A percentile compares a stretch with the other conserved stretches of the same genome.
Evolutionary conservation across 2,888 invertebrate genomes (phyloP).

Genomic region (Slavum lentiscoides): DNA sequence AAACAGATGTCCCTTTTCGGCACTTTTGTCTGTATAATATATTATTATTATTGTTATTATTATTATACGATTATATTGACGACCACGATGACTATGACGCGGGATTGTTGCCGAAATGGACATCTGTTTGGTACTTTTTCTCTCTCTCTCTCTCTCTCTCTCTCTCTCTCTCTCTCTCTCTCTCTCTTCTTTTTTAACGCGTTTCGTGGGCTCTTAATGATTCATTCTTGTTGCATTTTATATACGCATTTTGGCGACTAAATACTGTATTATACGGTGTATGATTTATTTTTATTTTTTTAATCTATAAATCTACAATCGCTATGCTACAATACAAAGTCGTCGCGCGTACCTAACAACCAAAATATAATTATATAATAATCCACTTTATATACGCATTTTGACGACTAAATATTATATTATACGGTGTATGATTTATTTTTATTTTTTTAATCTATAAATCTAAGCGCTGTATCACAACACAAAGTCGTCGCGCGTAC

Average conservation of each 20-base stretch:
- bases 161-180: too few species aligned
- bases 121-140: constrained; percentile 36
- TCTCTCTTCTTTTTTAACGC: not conserved
- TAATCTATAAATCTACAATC: too few species aligned
- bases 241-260: too few species aligned
- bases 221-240: not conserved
- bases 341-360: too few species aligned
- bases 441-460: too few species aligned
- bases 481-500: too few species aligned
- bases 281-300: not conserved
- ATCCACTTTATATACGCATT: not conserved
- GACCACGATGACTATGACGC: not conserved
- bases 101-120: constrained; percentile 26
- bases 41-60: too few species aligned
- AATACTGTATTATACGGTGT: not conserved
- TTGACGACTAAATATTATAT: too few species aligned
- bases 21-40: constrained; percentile 32
- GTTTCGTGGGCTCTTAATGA: not conserved
- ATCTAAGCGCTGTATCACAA: too few species aligned
- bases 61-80: not conserved
- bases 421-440: not conserved
- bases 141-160: not conserved
- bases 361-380: too few species aligned
- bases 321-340: too few species aligned
- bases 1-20: constrained; percentile 46